phyloP scores from a whole-genome alignment of 2,888 invertebrate genomes.

The Watsonalla cultraria region DNA sequence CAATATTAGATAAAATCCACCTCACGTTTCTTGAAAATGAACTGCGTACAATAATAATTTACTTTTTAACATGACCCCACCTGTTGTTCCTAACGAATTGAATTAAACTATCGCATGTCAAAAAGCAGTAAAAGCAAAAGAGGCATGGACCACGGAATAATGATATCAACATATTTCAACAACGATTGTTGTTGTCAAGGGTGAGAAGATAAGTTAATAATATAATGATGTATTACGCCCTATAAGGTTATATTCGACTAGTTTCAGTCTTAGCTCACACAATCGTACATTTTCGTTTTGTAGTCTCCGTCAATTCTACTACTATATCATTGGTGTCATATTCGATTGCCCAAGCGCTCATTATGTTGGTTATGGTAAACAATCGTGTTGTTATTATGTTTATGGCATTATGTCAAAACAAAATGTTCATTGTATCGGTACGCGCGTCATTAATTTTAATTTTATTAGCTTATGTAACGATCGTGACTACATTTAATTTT shows the following conservation, averaged over 20 bases:
- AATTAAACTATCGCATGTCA: constrained; percentile 73
- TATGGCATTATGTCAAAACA: constrained; percentile 70
- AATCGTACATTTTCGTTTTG: constrained; percentile 30
- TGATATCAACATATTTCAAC: constrained; percentile 74
- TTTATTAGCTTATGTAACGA: constrained; percentile 57
- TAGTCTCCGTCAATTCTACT: constrained; percentile 13
- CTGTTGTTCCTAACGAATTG: constrained; percentile 58
- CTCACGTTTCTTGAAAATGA: constrained; percentile 54
- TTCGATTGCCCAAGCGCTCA: constrained; percentile 14
- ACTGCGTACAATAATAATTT: constrained; percentile 29
- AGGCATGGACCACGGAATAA: constrained; percentile 53
- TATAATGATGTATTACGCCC: constrained; percentile 74
- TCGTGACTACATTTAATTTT: constrained; percentile 49
- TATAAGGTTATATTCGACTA: constrained; percentile 56
- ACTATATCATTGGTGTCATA: constrained; percentile 16
- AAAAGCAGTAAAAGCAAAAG: constrained; percentile 58
- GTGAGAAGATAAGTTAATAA: constrained; percentile 77
- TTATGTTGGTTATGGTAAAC: constrained; percentile 36
- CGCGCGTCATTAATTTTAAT: constrained; percentile 64
- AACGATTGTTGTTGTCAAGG: constrained; percentile 75
- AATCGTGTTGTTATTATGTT: constrained; percentile 63
- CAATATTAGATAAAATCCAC: constrained; percentile 57
- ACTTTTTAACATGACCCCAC: constrained; percentile 31
- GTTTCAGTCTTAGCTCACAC: constrained; percentile 44
- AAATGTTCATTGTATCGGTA: constrained; percentile 60